Evolutionary conservation across 2,888 invertebrate genomes (phyloP).

Genomic region (Caenorhabditis sp.): DNA sequence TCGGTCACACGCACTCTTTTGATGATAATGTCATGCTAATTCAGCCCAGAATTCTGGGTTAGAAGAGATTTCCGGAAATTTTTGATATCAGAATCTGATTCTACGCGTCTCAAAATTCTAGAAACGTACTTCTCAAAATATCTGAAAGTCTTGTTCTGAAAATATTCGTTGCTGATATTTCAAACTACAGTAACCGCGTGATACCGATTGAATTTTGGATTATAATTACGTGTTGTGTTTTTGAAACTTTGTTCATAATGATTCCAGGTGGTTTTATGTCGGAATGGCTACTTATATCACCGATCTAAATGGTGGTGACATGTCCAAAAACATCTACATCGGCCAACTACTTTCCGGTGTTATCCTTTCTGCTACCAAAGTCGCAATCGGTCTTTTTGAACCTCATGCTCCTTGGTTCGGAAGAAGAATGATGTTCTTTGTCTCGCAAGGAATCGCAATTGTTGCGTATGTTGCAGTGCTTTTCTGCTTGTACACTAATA

Average conservation of each 20-base stretch:
- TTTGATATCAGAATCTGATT: too few species aligned
- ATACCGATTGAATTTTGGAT: too few species aligned
- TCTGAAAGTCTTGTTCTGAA: too few species aligned
- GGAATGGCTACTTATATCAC: conserved; percentile 36
- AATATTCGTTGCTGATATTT: too few species aligned
- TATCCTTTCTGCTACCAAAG: conserved; percentile 19
- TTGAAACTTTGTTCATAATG: conserved; percentile 1
- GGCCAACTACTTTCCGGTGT: conserved; percentile 36
- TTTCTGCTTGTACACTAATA: conserved; percentile 9
- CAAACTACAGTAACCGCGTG: too few species aligned
- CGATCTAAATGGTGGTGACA: conserved; percentile 38
- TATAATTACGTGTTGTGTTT: background rate
- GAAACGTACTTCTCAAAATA: too few species aligned
- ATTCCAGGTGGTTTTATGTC: conserved; percentile 23
- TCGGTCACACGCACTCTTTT: too few species aligned
- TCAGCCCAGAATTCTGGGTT: too few species aligned
- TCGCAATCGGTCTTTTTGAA: conserved; percentile 32
- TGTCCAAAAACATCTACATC: conserved; percentile 33
- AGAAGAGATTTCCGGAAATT: too few species aligned
- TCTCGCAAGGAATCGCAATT: conserved; percentile 26
- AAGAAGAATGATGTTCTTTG: conserved; percentile 29
- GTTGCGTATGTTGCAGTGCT: conserved; percentile 22
- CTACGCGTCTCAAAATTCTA: too few species aligned
- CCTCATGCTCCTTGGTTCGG: conserved; percentile 25
- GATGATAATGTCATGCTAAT: too few species aligned